Percentiles rank a stretch among this genome's conserved stretches.
phyloP scores from a whole-genome alignment of 92 coral and sea anemone species.

The Umimayanthus chanpuru region DNA sequence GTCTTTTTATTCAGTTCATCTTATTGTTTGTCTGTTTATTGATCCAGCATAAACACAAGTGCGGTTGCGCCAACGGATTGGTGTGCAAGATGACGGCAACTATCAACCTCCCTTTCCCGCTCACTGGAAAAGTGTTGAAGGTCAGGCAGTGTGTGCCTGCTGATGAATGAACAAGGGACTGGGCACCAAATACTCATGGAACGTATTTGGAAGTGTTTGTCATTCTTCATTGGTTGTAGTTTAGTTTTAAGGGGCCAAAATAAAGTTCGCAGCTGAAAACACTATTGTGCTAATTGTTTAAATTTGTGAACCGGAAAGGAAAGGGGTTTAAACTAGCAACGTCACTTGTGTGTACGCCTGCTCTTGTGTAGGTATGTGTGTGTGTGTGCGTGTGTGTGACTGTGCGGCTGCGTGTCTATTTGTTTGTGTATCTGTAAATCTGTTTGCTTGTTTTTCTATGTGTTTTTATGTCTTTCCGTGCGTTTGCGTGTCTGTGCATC shows the following conservation, averaged over 20 bases:
- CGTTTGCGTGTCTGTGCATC: no score
- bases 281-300: no score
- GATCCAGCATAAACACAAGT: slow-evolving; percentile 62
- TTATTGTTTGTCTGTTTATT: not conserved
- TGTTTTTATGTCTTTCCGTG: no score
- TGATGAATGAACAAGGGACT: not conserved
- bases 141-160: slow-evolving; percentile 72
- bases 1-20: not conserved
- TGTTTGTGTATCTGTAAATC: no score
- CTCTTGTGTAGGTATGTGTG: no score
- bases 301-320: no score
- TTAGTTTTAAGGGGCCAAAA: not conserved
- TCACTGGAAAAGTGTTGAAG: not conserved
- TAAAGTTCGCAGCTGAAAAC: no score
- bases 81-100: slow-evolving; percentile 66
- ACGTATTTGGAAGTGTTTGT: not conserved
- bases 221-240: not conserved
- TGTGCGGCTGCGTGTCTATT: no score
- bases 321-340: no score
- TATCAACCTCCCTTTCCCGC: slow-evolving; percentile 68
- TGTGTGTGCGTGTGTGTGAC: no score
- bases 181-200: not conserved
- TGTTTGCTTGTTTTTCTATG: no score
- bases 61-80: slow-evolving; percentile 62
- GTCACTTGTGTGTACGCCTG: no score